A percentile compares a stretch with the other conserved stretches of the same genome.
Conservation (phyloP, 2,113 vertebrate genomes). For the Corapipo altera region DNA sequence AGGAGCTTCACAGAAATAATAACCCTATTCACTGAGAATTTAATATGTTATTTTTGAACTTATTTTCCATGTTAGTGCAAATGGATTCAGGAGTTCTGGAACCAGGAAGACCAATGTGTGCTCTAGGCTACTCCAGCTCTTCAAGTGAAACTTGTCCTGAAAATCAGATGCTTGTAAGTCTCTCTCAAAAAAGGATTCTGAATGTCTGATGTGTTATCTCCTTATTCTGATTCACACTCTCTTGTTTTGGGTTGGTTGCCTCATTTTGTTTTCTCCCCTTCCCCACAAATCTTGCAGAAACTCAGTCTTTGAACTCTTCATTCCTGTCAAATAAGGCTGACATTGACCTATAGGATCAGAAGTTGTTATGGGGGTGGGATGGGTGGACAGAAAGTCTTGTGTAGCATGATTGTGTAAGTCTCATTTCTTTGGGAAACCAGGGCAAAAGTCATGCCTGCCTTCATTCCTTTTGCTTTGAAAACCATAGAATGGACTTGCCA, state of each 20-base stretch:
- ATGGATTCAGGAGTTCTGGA: neutral
- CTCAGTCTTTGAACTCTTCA: neutral
- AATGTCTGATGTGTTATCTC: neutral
- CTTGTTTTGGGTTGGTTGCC: neutral
- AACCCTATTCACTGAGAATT: neutral
- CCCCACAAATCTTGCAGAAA: neutral
- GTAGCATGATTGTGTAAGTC: neutral
- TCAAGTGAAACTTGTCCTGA: neutral
- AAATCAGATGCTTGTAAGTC: neutral
- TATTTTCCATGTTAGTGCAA: neutral
- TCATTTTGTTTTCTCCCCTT: fast-evolving
- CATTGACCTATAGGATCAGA: neutral
- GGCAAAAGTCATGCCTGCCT: neutral
- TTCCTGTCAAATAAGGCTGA: neutral
- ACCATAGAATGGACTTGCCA: neutral
- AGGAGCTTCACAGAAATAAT: neutral
- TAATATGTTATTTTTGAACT: neutral
- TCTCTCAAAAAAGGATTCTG: neutral
- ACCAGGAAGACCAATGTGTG: neutral
- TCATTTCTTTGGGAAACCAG: neutral
- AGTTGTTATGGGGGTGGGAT: neutral
- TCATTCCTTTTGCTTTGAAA: neutral
- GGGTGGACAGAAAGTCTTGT: neutral
- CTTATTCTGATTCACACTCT: neutral
- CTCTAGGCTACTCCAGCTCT: neutral